Percentiles rank a stretch among this genome's conserved stretches.
Conservation (phyloP, 2,113 vertebrate genomes). For the Oncorhynchus mykiss region DNA sequence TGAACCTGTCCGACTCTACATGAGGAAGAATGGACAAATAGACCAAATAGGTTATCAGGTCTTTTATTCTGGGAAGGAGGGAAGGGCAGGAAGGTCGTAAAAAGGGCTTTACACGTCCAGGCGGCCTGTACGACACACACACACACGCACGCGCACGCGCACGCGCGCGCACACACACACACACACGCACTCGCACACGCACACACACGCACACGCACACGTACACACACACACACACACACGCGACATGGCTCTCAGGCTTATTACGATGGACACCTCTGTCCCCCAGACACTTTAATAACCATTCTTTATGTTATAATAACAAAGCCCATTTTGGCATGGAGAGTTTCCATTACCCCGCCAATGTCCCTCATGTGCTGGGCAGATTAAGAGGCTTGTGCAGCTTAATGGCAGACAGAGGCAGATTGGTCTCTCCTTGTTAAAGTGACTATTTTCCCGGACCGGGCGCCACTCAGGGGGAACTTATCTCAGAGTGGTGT, state of each 20-base stretch:
- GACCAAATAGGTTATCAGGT: slow-evolving; percentile 44
- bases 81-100: slow-evolving; percentile 65
- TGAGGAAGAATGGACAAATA: slow-evolving; percentile 16
- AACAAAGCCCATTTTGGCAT: slow-evolving; percentile 75
- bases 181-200: too few species aligned
- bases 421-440: slow-evolving; percentile 71
- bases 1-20: slow-evolving; percentile 9
- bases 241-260: slow-evolving; percentile 68
- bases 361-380: slow-evolving; percentile 72
- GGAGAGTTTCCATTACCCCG: slow-evolving; percentile 76
- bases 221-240: too few species aligned
- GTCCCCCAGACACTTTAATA: slow-evolving; percentile 81
- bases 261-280: slow-evolving; percentile 84
- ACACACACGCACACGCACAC: too few species aligned
- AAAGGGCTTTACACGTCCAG: slow-evolving; percentile 43
- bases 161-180: too few species aligned
- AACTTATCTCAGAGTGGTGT: slow-evolving; percentile 72
- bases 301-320: slow-evolving; percentile 84
- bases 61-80: slow-evolving; percentile 42
- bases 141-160: too few species aligned
- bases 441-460: slow-evolving; percentile 77
- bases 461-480: slow-evolving; percentile 65
- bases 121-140: too few species aligned
- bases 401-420: slow-evolving; percentile 72
- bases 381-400: slow-evolving; percentile 72